Evolutionary conservation across 2,888 invertebrate species (phyloP), one percentile per base, ranked within the genome.

Genomic region (Tipula lateralis): DNA sequence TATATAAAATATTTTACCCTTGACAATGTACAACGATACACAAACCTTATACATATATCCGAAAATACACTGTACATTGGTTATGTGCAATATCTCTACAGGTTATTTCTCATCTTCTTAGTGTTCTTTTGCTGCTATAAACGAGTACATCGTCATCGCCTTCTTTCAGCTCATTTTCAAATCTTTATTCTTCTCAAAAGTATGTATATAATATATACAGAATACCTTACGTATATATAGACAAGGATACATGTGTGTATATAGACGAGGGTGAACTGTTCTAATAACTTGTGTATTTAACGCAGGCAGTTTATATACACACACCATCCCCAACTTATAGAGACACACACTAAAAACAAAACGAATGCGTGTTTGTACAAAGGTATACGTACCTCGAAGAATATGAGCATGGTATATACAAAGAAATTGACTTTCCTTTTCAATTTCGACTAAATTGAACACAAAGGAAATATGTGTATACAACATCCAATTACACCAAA

Each of bases 1-100:
- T 24, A 66, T 66, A 66, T 66, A 66, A 66, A 66, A 66, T 66
- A 66, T 66, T 66, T 66, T 66, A 66, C 66, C 66, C 66, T 66
- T 66, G 66, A 66, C 66, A 66, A 66, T 66, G 66, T 24, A 9
- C 3, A 24, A 66, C 66, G 24, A 66, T 66, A 24, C 12, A 9
- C 3, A 19, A 66, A 66, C 66, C 66, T 66, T 66, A 66, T 24
- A 66, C 24, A 66, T 24, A 66, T n/a, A n/a, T n/a, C 13, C 39
- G n/a, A 39, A 19, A 66, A 66, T 9, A 24, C 24, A 66, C 24
- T 9, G 66, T 66, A 66, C 66, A 66, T 9, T 66, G 66, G 66
- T 66, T 66, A 66, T 66, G 66, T 66, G 66, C 66, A 66, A 66
- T 66, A 66, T 66, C 24, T 66, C 24, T 66, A 66, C 66, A 66